These are phyloP conservation scores for Mycetomoellerius zeteki DNA, from an alignment of 1,140 invertebrate species.

Conservation along the genomic window DNA sequence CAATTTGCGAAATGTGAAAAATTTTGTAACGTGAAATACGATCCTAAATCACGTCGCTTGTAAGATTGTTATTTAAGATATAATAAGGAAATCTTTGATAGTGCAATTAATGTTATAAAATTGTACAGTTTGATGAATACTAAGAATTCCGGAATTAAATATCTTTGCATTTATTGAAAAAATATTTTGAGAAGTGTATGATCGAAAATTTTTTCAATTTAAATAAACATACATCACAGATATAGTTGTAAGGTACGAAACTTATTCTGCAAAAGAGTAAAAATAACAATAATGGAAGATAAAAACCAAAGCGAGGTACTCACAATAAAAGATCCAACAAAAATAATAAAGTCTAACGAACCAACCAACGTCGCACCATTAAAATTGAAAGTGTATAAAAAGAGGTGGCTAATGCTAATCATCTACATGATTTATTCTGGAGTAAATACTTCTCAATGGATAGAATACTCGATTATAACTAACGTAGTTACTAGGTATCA, in stretches of 20 bases:
- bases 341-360: not conserved
- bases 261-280: not conserved
- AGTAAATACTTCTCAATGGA: constrained; percentile 87
- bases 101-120: not conserved
- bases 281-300: constrained; percentile 43
- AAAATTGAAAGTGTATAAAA: constrained; percentile 81
- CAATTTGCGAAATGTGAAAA: not conserved
- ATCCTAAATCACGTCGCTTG: not conserved
- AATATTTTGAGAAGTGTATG: no score
- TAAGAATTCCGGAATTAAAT: not conserved
- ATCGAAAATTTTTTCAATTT: no score
- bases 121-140: not conserved
- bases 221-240: not conserved
- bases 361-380: not conserved
- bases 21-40: not conserved
- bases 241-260: not conserved
- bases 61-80: not conserved
- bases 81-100: not conserved
- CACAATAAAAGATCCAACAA: constrained; percentile 26
- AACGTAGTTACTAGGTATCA: constrained; percentile 86
- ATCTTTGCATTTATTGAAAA: no score
- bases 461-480: constrained; percentile 88
- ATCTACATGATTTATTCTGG: constrained; percentile 88
- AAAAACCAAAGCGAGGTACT: constrained; percentile 50
- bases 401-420: constrained; percentile 89